phyloP scores from a whole-genome alignment of 92 coral and sea anemone genomes.

The Meandrina meandrites region DNA sequence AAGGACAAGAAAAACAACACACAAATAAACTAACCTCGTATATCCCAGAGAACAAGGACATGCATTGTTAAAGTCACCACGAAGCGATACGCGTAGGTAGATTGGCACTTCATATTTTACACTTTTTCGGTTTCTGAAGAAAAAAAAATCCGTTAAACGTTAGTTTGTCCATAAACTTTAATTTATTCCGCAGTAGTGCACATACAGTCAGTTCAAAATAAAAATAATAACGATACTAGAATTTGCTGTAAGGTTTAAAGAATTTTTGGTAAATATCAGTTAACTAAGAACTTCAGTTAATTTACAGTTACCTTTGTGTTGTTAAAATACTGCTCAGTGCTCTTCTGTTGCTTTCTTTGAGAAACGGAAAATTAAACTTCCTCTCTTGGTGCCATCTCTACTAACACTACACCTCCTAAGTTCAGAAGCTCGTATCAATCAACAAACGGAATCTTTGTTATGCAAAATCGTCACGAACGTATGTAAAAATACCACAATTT shows the following conservation, averaged over 20 bases:
- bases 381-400: background rate
- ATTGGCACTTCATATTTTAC: background rate
- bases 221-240: background rate
- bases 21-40: constrained; percentile 12
- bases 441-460: constrained; percentile 1
- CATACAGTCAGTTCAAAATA: background rate
- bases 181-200: background rate
- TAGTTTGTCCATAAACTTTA: background rate
- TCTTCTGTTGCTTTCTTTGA: background rate
- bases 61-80: background rate
- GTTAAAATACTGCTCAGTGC: background rate
- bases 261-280: background rate
- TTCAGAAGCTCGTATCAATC: background rate
- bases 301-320: background rate
- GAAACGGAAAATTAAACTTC: background rate
- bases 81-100: background rate
- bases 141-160: background rate
- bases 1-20: background rate
- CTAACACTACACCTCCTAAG: background rate
- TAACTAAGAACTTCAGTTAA: background rate
- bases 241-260: background rate
- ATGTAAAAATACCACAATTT: background rate
- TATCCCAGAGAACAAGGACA: background rate
- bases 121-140: background rate
- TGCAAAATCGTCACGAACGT: background rate